Evolutionary conservation across 2,113 vertebrate species (phyloP).

Genomic region (Bostrychus sinensis): DNA sequence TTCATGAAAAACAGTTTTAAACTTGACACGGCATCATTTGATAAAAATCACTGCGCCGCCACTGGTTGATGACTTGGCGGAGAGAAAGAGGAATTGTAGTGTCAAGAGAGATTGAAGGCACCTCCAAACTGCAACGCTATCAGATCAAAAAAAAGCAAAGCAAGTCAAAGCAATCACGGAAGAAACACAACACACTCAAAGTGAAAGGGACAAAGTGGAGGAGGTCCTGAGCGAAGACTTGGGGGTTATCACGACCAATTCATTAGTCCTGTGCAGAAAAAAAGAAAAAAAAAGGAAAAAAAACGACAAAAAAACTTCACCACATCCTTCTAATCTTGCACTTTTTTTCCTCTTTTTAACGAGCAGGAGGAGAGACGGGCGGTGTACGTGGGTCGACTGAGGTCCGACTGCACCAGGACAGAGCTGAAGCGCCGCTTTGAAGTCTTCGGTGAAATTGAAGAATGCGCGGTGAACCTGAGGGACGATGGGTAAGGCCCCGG

Average conservation of each 20-base stretch:
- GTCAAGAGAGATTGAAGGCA: conserved; percentile 60
- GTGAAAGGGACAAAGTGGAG: conserved; percentile 30
- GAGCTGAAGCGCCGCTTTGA: conserved; percentile 97
- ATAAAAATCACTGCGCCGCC: conserved; percentile 66
- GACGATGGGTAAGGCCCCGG: conserved; percentile 90
- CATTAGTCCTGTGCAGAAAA: conserved; percentile 55
- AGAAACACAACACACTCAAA: conserved; percentile 51
- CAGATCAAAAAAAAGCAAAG: conserved; percentile 63
- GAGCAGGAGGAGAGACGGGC: conserved; percentile 94
- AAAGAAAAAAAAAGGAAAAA: conserved; percentile 49
- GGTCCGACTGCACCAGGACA: conserved; percentile 88
- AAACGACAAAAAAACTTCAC: conserved; percentile 34
- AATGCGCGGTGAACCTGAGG: conserved; percentile 93
- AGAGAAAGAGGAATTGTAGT: conserved; percentile 65
- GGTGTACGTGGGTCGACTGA: conserved; percentile 95
- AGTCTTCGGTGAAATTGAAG: conserved; percentile 99
- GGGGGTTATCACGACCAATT: conserved; percentile 66
- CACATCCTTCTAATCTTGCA: conserved; percentile 62
- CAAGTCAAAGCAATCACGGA: conserved; percentile 58
- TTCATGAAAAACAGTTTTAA: conserved; percentile 45
- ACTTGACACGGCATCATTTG: conserved; percentile 68
- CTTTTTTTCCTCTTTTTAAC: conserved; percentile 57
- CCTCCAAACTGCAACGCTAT: conserved; percentile 56
- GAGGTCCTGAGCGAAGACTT: conserved; percentile 44
- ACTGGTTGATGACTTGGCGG: conserved; percentile 65